Evolutionary conservation across 2,888 invertebrate species (phyloP), one percentile per base, ranked within the genome.

Genomic region (Endomychus coccineus): DNA sequence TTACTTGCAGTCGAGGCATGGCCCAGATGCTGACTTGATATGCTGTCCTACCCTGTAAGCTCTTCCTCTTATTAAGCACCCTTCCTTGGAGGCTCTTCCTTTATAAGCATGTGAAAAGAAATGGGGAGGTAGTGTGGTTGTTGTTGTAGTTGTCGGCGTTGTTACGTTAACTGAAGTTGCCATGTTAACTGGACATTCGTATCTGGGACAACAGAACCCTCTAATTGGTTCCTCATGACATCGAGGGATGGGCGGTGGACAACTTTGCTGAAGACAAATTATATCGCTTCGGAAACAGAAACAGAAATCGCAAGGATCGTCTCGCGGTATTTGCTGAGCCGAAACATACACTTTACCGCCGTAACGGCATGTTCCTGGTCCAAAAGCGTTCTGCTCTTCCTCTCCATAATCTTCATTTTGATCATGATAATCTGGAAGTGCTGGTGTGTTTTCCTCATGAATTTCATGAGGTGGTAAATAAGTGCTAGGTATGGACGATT

Each of bases 271-370:
- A 47, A 92, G 71, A 55, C 92, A 94, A 57, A 94, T 92, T 54
- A 94, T 92, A 60, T 92, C 91, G 62, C 91, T 89, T 65, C 92
- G 78, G 74, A 92, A 94, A 72, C 92, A 94, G 80, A 94, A 92
- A 68, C 92, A 94, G 73, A 92, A 94, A 62, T 92, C 91, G 63
- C 92, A 94, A 14, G 92, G 90, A 70, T 94, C 90, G 52, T 90
- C 89, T 51, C 92, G 74, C 23, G 91, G 91, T 56, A 94, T 91
- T 69, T 94, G 92, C 68, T 92, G 91, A 1, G 92, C 92, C 2
- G 91, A 91, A 24, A 91, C 88, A 64, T 89, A 92, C 29, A 91
- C 81, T 68, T 89, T 89, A 52, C 91, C 90, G 39, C 89, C 88
- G 54, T 90, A 92, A 53, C 91, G 75, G 57, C 92, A 92, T 31